Evolutionary conservation across 2,888 invertebrate species (phyloP).

Genomic region (Pterostichus madidus): DNA sequence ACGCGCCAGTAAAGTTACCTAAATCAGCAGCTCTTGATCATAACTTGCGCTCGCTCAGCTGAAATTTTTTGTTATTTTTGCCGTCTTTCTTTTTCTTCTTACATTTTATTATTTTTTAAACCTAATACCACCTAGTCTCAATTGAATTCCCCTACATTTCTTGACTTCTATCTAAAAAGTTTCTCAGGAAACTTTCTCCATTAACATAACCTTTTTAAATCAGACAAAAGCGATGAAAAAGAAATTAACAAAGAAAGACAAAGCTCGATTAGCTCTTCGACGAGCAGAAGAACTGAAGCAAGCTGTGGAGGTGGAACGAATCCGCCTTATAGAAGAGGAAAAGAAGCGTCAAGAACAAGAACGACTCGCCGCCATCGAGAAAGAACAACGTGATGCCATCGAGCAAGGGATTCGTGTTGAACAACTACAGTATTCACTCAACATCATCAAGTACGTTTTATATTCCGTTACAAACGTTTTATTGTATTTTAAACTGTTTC

Average conservation of each 20-base stretch:
- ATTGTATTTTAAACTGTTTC: too few relatives aligned
- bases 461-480: neutral
- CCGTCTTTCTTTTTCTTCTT: too few relatives aligned
- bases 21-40: too few relatives aligned
- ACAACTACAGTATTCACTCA: slow-evolving; percentile 69
- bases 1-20: too few relatives aligned
- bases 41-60: too few relatives aligned
- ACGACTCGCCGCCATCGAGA: slow-evolving; percentile 72
- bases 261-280: slow-evolving; percentile 76
- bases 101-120: too few relatives aligned
- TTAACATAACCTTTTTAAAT: neutral
- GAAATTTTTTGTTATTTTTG: too few relatives aligned
- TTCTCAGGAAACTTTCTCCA: too few relatives aligned
- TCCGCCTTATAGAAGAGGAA: slow-evolving; percentile 70
- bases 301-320: slow-evolving; percentile 51
- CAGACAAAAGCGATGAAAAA: slow-evolving; percentile 72
- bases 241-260: slow-evolving; percentile 77
- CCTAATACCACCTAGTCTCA: too few relatives aligned
- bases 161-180: too few relatives aligned
- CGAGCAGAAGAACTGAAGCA: slow-evolving; percentile 74
- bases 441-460: neutral
- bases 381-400: slow-evolving; percentile 74
- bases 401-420: slow-evolving; percentile 73
- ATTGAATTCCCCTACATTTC: too few relatives aligned
- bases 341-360: slow-evolving; percentile 72